These are phyloP conservation scores for Propithecus perrieri DNA, from an alignment of 2,797 vertebrate species.

Conservation along the genomic window DNA sequence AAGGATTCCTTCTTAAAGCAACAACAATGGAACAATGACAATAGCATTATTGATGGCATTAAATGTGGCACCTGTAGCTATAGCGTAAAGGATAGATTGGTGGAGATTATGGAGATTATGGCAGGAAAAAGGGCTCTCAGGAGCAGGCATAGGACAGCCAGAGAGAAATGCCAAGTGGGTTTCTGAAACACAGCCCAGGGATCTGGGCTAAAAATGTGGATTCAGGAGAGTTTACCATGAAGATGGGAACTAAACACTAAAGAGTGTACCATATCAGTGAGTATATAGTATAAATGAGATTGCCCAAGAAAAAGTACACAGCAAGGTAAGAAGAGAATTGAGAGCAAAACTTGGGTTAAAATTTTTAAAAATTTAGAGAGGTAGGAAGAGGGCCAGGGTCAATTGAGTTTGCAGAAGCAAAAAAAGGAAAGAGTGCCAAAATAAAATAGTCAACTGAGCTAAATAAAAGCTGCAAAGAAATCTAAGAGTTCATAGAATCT, in stretches of 20 bases:
- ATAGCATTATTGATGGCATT: not conserved
- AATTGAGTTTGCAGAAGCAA: not conserved
- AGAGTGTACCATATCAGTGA: not conserved
- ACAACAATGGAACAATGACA: not conserved
- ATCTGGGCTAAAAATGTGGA: not conserved
- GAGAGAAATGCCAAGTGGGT: not conserved
- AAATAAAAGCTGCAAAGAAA: not conserved
- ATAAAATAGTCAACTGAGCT: not conserved
- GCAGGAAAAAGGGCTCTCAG: too few relatives aligned
- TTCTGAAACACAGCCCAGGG: not conserved
- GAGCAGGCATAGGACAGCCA: not conserved
- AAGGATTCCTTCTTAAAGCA: conserved; percentile 15
- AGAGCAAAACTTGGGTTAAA: not conserved
- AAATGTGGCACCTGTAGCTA: not conserved
- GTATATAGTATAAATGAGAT: not conserved
- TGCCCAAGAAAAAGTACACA: not conserved
- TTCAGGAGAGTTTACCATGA: not conserved
- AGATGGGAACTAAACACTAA: not conserved
- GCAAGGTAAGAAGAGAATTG: not conserved
- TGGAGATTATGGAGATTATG: not conserved
- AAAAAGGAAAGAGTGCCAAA: not conserved
- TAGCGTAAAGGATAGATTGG: not conserved
- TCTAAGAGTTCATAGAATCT: not conserved
- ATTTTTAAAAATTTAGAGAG: not conserved
- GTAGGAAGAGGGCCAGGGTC: not conserved